Evolutionary conservation across 1,140 invertebrate species (phyloP), one percentile per base, ranked within the genome.

Genomic region (Sipha flava): DNA sequence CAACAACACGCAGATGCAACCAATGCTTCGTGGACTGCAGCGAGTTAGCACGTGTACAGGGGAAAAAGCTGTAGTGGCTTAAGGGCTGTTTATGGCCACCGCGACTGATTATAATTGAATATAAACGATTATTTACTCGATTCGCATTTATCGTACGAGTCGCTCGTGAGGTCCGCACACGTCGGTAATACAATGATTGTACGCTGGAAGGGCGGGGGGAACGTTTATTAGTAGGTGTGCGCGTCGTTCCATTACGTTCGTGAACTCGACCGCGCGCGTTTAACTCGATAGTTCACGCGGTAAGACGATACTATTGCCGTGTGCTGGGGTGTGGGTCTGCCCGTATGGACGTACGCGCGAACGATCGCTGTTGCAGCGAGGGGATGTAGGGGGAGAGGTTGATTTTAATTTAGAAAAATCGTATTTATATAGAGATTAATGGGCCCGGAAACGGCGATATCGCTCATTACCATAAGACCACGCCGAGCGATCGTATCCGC

Each of bases 221-320:
- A n/a, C n/a, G n/a, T n/a, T n/a, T n/a, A n/a, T n/a, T n/a, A n/a
- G n/a, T n/a, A n/a, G n/a, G n/a, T n/a, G n/a, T n/a, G n/a, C n/a
- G n/a, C n/a, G n/a, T n/a, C n/a, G n/a, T n/a, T n/a, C n/a, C n/a
- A n/a, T n/a, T 52, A 52, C 5, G 14, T 18, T 5, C 40, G 23
- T 26, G 23, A 49, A 72, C 49, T 49, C 16, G 45, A 52, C 68
- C 16, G n/a, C 16, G 45, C 31, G 12, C 1, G 16, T 43, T 68
- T 72, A 72, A 49, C 49, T 72, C 47, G 43, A 49, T 45, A 72
- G 49, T 72, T 72, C 49, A 72, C 34, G 68, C 68, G 31, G 49
- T 29, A 18, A 47, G 26, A 9, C 37, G 23, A 43, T 62, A 62
- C 21, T 12, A 29, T 59, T n/a, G n/a, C n/a, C n/a, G n/a, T n/a